Conservation (phyloP, 2,888 invertebrate genomes). For the Unio delphinus region DNA sequence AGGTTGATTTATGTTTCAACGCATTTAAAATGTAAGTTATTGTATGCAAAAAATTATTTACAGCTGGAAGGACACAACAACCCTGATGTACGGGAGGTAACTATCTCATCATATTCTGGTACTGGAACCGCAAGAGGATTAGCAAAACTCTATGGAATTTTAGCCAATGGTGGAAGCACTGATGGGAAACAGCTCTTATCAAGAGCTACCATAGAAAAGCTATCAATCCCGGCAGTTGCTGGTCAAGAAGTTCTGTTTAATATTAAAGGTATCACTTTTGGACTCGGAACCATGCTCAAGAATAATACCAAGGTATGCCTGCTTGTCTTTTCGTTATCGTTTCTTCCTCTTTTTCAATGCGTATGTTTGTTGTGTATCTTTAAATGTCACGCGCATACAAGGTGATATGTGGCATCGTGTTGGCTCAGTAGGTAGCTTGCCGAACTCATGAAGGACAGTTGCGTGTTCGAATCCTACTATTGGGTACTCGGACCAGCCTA, state of each 20-base stretch:
- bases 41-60: not conserved
- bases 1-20: too few species aligned
- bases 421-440: too few species aligned
- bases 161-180: slow-evolving; percentile 55
- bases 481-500: too few species aligned
- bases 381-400: too few species aligned
- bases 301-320: slow-evolving; percentile 17
- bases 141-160: slow-evolving; percentile 60
- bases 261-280: slow-evolving; percentile 5
- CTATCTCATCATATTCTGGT: slow-evolving; percentile 57
- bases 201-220: slow-evolving; percentile 7
- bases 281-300: slow-evolving; percentile 25
- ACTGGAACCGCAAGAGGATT: slow-evolving; percentile 58
- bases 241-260: slow-evolving; percentile 13
- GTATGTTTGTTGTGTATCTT: too few species aligned
- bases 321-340: too few species aligned
- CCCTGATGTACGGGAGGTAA: slow-evolving; percentile 50
- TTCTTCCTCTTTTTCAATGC: too few species aligned
- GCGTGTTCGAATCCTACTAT: too few species aligned
- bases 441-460: too few species aligned
- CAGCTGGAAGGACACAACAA: slow-evolving; percentile 19
- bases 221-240: slow-evolving; percentile 2
- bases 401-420: too few species aligned
- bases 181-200: slow-evolving; percentile 25
- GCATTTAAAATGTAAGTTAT: too few species aligned